phyloP scores from a whole-genome alignment of 1,140 invertebrate genomes.

The Drosophila saltans region DNA sequence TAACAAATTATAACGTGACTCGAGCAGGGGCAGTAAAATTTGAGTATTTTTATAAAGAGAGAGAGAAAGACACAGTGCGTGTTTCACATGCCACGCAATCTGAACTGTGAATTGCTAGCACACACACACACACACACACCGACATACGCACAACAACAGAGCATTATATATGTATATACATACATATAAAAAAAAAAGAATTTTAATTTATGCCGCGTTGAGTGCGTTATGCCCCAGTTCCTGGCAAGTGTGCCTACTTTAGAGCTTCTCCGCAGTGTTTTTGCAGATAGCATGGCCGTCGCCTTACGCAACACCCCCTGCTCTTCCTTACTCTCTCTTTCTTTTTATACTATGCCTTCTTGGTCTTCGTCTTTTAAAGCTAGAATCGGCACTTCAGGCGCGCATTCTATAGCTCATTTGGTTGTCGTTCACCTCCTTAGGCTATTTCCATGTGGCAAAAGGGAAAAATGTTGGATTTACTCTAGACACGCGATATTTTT shows the following conservation, averaged over 20 bases:
- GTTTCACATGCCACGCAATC: conserved; percentile 70
- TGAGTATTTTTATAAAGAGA: conserved; percentile 53
- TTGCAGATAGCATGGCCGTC: conserved; percentile 44
- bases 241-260: conserved; percentile 58
- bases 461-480: conserved; percentile 76
- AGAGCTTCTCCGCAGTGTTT: conserved; percentile 46
- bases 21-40: conserved; percentile 68
- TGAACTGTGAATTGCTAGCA: conserved; percentile 56
- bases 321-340: neutral
- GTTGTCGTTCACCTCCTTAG: conserved; percentile 39
- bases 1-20: conserved; percentile 72
- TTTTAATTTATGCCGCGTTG: conserved; percentile 80
- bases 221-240: conserved; percentile 78
- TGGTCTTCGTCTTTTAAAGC: conserved; percentile 49
- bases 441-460: conserved; percentile 32
- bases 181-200: conserved; percentile 39
- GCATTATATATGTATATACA: conserved; percentile 24
- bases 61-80: conserved; percentile 47
- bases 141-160: conserved; percentile 16
- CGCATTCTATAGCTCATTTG: conserved; percentile 71
- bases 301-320: conserved; percentile 12
- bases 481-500: conserved; percentile 68
- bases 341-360: neutral
- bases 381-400: conserved; percentile 76
- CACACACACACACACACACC: conserved; percentile 31